Base-by-base conservation (phyloP, 2,797 vertebrate species). In the Schizothorax lantsangensis region DNA sequence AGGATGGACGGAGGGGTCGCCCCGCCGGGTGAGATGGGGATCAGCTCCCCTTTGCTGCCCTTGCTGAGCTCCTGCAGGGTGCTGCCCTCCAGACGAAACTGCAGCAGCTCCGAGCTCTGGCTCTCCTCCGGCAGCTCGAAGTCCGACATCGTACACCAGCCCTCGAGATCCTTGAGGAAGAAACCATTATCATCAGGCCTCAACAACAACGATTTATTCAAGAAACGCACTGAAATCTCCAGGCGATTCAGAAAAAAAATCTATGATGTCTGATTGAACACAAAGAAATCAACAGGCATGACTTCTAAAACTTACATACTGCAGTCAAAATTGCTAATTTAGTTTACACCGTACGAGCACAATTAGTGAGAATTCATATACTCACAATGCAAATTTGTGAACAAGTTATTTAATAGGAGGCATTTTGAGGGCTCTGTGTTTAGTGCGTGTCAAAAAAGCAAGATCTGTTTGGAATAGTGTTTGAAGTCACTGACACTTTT, bases 61-160 rank as follows among this genome's bases (percentile, higher is more conserved):
- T 96, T 97, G 94, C 97, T 99, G 47, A 99, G 93, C 92, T 99
- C 98, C 0, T 99, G 99, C 91, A 99, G 94, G 40, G 97, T 94
- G 69, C 97, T 97, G 83, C 96, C 97, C 0, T 99, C 98, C 86
- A 99, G 93, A 17, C 97, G 96, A 89, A 99, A 99, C 93, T 97
- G 98, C 0, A 97, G 97, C 81, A 97, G 93, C 79, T 96, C 94
- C 0, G 92, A 47, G 0, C 94, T 95, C 0, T 94, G 94, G 80
- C 92, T 97, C 26, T 95, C 94, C 90, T 97, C 98, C 0, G 97
- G 96, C 75, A 99, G 94, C 93, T 99, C 98, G 75, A 99, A 99
- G 64, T 97, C 97, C 17, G 94, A 94, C 19, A 99, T 93, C 89
- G 98, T 98, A 91, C 97, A 99, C 98, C 98, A 99, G 4, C 95